These are phyloP conservation scores for Argyra leucocephala DNA, from an alignment of 2,888 invertebrate species.

Conservation along the genomic window DNA sequence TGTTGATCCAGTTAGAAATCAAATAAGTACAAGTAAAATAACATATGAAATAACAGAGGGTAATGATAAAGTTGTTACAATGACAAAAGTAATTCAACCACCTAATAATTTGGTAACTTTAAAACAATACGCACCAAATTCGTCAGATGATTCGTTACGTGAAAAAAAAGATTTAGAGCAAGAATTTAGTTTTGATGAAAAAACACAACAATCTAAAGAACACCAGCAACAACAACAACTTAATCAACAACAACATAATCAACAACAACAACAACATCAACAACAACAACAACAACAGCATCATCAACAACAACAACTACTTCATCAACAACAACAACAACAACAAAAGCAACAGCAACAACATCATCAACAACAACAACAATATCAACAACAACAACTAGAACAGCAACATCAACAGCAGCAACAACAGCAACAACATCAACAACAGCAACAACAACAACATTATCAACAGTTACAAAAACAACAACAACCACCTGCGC, in stretches of 20 bases:
- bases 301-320: too few species aligned
- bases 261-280: constrained; percentile 11
- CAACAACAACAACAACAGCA: constrained; percentile 7
- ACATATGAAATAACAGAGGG: constrained; percentile 32
- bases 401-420: background rate
- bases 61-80: constrained; percentile 41
- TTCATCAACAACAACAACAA: constrained; percentile 27
- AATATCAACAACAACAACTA: constrained; percentile 21
- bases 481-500: background rate
- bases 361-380: constrained; percentile 27
- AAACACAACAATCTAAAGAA: background rate
- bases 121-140: background rate
- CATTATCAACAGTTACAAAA: too few species aligned
- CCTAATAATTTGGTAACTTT: background rate
- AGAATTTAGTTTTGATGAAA: background rate
- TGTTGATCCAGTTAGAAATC: background rate
- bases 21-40: constrained; percentile 13
- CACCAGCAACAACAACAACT: background rate
- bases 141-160: background rate
- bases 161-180: constrained; percentile 1
- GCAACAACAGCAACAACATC: constrained; percentile 5
- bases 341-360: constrained; percentile 23
- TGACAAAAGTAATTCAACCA: constrained; percentile 37
- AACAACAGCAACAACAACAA: constrained; percentile 4
- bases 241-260: too few species aligned